A percentile compares a stretch with the other conserved stretches of the same genome.
These are phyloP conservation scores for Circaetus gallicus DNA, from an alignment of 2,113 vertebrate genomes.

Conservation along the genomic window DNA sequence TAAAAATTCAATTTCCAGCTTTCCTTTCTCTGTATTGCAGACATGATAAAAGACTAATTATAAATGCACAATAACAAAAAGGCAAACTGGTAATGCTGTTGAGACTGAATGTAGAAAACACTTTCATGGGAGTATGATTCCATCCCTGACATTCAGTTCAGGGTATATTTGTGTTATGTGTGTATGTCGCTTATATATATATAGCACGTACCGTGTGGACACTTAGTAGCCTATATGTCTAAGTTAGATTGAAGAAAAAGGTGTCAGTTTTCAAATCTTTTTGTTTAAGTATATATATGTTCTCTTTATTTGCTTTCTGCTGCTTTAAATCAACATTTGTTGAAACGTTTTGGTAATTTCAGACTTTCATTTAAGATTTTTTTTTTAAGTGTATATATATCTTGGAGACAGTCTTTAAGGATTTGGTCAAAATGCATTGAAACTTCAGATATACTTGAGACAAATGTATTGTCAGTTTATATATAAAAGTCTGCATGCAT, in stretches of 20 bases:
- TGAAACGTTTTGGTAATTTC: not conserved
- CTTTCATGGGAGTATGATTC: not conserved
- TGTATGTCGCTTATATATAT: not conserved
- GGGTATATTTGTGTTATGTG: not conserved
- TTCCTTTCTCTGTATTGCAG: not conserved
- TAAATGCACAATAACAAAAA: not conserved
- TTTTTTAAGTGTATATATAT: not conserved
- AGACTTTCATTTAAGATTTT: not conserved
- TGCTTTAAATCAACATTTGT: not conserved
- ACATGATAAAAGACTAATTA: not conserved
- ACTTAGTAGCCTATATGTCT: not conserved
- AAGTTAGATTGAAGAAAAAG: not conserved
- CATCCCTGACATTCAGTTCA: not conserved
- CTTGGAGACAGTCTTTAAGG: not conserved
- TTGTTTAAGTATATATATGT: not conserved
- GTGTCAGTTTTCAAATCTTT: not conserved
- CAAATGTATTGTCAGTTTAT: not conserved
- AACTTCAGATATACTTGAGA: not conserved
- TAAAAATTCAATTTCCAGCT: not conserved
- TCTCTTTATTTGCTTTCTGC: not conserved
- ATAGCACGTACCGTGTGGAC: not conserved
- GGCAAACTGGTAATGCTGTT: not conserved
- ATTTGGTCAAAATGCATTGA: not conserved
- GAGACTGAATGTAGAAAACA: not conserved
- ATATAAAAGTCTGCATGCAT: not conserved